A percentile compares a stretch with the other conserved stretches of the same genome.
These are phyloP conservation scores for Camelus bactrianus DNA, from an alignment of 2,113 vertebrate species.

Conservation along the genomic window DNA sequence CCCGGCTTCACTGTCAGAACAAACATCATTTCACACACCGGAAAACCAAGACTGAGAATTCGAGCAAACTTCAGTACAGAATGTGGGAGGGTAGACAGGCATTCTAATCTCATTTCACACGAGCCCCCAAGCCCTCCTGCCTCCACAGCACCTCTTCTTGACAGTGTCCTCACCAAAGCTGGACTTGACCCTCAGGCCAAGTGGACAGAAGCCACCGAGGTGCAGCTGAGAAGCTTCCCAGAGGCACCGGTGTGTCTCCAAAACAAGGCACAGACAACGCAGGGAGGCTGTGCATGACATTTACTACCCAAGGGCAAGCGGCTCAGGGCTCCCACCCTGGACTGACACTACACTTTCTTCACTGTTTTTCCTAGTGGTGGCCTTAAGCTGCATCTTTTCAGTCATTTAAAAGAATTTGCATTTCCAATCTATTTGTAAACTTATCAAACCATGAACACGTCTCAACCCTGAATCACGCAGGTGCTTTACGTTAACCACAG, in stretches of 20 bases:
- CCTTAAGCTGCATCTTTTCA: neutral
- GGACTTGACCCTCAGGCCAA: neutral
- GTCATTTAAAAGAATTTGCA: neutral
- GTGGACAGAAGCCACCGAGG: rapidly evolving
- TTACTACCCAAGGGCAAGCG: neutral
- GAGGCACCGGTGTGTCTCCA: neutral
- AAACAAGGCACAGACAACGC: rapidly evolving
- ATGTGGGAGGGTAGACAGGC: rapidly evolving
- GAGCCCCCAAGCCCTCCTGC: rapidly evolving
- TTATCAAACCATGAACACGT: neutral
- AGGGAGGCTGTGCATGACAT: rapidly evolving
- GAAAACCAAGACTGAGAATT: neutral
- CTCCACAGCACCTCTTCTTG: neutral
- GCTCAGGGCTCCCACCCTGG: neutral
- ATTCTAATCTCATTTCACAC: too few relatives aligned
- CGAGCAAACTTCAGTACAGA: neutral
- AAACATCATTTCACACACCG: neutral
- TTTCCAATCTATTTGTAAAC: neutral
- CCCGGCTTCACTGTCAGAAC: neutral
- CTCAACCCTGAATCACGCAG: neutral
- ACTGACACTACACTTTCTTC: neutral
- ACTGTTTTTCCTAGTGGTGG: too few relatives aligned
- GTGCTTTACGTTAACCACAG: rapidly evolving
- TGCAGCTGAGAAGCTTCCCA: neutral
- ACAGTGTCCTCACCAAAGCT: neutral